Conservation (phyloP, 1,140 invertebrate genomes). For the Pachyrhynchus sulphureomaculatus region DNA sequence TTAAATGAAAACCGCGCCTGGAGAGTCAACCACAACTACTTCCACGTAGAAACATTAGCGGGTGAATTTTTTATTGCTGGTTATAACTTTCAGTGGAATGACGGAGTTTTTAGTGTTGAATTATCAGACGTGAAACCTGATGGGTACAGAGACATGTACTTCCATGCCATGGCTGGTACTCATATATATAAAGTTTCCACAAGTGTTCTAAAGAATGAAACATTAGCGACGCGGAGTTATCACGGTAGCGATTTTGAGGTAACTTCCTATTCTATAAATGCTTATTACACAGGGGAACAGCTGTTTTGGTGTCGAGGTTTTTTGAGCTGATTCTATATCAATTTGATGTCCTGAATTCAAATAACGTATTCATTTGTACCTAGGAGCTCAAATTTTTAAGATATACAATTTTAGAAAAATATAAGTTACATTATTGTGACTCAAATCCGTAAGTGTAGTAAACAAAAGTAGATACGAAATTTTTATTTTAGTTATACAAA, state of each 20-base stretch:
- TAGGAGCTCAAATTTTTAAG: no score
- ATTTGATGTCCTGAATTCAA: no score
- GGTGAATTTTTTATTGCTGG: conserved; percentile 69
- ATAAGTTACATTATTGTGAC: no score
- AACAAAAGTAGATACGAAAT: no score
- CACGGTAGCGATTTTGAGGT: conserved; percentile 57
- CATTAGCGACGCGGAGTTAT: conserved; percentile 58
- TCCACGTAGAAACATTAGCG: conserved; percentile 67
- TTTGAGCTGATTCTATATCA: no score
- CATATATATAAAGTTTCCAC: conserved; percentile 69
- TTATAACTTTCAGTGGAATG: conserved; percentile 67
- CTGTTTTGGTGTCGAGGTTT: no score
- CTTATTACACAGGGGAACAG: no score
- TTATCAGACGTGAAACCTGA: conserved; percentile 57
- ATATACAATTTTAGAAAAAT: no score
- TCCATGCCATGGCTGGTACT: conserved; percentile 68
- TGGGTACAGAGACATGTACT: conserved; percentile 62
- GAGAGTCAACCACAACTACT: conserved; percentile 72
- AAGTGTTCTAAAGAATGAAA: conserved; percentile 61
- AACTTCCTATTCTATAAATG: no score
- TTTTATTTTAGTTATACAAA: no score
- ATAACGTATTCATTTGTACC: no score
- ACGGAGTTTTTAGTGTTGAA: conserved; percentile 70
- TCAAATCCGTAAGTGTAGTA: no score
- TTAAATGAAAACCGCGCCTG: conserved; percentile 64